Conservation (phyloP, 1,140 invertebrate genomes). For the Hycleus cichorii region DNA sequence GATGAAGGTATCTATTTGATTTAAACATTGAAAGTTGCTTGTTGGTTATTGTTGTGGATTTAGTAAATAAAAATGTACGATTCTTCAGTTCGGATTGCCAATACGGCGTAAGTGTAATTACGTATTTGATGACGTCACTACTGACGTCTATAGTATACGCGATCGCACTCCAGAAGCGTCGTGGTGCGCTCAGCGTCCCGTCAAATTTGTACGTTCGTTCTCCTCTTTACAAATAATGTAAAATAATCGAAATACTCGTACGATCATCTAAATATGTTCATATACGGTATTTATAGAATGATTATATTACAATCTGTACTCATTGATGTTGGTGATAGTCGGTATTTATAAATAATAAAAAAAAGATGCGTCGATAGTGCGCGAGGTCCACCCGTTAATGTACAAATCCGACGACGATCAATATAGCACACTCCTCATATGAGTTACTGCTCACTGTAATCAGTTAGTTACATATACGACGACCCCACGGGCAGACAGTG, state of each 20-base stretch:
- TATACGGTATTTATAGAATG: too few relatives aligned
- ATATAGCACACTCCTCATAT: slow-evolving; percentile 18
- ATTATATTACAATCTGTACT: too few relatives aligned
- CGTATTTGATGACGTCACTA: slow-evolving; percentile 4
- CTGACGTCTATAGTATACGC: slow-evolving; percentile 5
- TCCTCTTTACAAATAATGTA: too few relatives aligned
- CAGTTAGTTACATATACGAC: neutral
- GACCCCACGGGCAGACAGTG: slow-evolving; percentile 3
- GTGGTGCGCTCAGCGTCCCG: neutral
- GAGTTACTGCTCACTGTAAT: slow-evolving; percentile 15
- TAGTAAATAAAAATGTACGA: too few relatives aligned
- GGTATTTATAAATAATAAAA: neutral
- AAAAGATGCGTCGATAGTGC: slow-evolving; percentile 14
- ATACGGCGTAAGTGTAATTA: slow-evolving; percentile 2
- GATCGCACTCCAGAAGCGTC: too few relatives aligned
- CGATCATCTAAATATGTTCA: too few relatives aligned
- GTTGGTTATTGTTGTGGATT: too few relatives aligned
- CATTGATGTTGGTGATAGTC: too few relatives aligned
- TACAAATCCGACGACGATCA: slow-evolving; percentile 13
- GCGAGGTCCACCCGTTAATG: slow-evolving; percentile 16
- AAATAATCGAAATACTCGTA: too few relatives aligned
- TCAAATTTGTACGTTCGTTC: too few relatives aligned
- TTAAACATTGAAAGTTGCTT: too few relatives aligned
- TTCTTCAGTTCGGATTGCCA: neutral
- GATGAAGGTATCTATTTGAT: too few relatives aligned